Evolutionary conservation across 1,140 invertebrate genomes (phyloP), one percentile per base, ranked within the genome.

Genomic region (Aricia agestis): DNA sequence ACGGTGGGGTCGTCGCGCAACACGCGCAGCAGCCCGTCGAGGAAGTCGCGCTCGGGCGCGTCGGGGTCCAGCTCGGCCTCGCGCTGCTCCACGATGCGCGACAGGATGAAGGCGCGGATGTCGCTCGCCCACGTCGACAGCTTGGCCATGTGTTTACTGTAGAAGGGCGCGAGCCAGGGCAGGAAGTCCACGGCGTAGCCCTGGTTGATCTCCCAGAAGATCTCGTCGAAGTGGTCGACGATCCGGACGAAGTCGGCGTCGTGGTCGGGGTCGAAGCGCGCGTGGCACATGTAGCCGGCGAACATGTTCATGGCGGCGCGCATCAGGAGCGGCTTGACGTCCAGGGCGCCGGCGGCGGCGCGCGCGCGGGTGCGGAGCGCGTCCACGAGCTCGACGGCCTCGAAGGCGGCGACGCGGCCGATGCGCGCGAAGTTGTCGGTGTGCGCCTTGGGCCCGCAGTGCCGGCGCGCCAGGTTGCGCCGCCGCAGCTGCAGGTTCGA

Each of bases 141-240:
- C 74, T 94, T 95, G 0, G 93, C 91, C 90, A 96, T 94, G 78
- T 97, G 95, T 0, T 92, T 87, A 10, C 90, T 89, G 82, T 96
- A 96, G 58, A 97, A 93, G 0, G 96, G 96, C 69, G 94, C 92
- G 1, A 98, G 79, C 93, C 95, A 96, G 0, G 97, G 97, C n/a
- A 98, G 84, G 83, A 98, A 97, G 81, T 98, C 97, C 0, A 97
- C 94, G 0, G 96, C 94, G 82, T 97, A 97, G 0, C 97, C 97
- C 83, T 97, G 95, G 82, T 98, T 98, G 65, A 98, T 96, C 82
- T 98, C 97, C 93, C 95, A 97, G 90, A 98, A 98, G 3, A 98
- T 96, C 68, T 95, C 93, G 78, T 98, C 97, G 79, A 97, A 98
- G 75, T 94, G 94, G 19, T 92, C 79, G 0, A 97, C 93, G 72